phyloP scores from a whole-genome alignment of 2,797 vertebrate species.

The Simalia tracyae region DNA sequence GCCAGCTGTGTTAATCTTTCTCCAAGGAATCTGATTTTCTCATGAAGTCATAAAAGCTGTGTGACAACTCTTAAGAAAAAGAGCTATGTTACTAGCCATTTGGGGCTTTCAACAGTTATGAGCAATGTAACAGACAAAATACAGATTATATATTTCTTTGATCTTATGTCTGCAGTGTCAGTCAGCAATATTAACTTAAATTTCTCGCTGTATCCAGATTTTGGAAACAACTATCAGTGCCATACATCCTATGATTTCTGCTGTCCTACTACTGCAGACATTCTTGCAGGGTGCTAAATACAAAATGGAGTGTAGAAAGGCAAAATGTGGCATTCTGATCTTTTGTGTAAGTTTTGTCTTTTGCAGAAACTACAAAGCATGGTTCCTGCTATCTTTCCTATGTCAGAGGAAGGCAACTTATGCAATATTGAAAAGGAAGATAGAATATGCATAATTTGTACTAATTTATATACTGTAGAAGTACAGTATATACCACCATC shows the following conservation, averaged over 20 bases:
- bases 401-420: no score
- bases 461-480: no score
- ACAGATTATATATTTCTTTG: conserved; percentile 57
- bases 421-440: no score
- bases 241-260: not conserved
- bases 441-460: no score
- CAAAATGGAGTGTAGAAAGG: not conserved
- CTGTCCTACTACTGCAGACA: not conserved
- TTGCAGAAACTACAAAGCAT: not conserved
- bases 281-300: not conserved
- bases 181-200: conserved; percentile 48
- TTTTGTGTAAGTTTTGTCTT: not conserved
- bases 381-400: not conserved
- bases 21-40: not conserved
- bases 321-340: not conserved
- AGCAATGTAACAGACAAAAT: no score
- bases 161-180: conserved; percentile 46
- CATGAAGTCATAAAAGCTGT: not conserved
- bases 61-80: not conserved
- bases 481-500: no score
- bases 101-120: no score
- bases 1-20: not conserved
- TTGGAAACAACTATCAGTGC: not conserved
- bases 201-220: conserved; percentile 13
- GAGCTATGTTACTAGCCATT: not conserved